Evolutionary conservation across 2,797 vertebrate genomes (phyloP).

Genomic region (Dicrostonyx torquatus): DNA sequence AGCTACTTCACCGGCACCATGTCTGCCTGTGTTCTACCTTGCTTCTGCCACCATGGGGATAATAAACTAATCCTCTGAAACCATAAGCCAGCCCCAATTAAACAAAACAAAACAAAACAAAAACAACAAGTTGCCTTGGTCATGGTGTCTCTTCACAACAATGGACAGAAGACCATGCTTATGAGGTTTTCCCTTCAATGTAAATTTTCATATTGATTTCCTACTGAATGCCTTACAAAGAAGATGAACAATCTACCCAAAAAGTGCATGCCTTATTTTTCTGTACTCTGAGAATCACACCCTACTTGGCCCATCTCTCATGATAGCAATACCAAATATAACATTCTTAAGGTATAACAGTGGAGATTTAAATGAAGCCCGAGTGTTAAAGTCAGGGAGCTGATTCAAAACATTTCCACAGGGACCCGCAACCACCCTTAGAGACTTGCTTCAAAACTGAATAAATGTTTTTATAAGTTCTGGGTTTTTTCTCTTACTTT

Average conservation of each 20-base stretch:
- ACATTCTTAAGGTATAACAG: neutral
- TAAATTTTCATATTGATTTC: neutral
- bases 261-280: neutral
- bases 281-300: neutral
- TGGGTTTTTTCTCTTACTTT: neutral
- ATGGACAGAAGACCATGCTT: neutral
- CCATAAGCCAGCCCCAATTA: neutral
- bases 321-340: neutral
- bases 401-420: neutral
- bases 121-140: neutral
- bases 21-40: neutral
- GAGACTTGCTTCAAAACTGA: slow-evolving; percentile 2
- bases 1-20: neutral
- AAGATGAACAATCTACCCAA: neutral
- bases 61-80: neutral
- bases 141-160: neutral
- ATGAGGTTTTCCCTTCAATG: neutral
- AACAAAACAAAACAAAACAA: too few species aligned
- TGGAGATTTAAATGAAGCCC: neutral
- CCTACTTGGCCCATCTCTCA: neutral
- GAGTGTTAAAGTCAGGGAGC: neutral
- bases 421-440: neutral
- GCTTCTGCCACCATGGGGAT: neutral
- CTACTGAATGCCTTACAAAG: neutral
- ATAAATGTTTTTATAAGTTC: slow-evolving; percentile 12